These are phyloP conservation scores for Diadophis punctatus DNA, from an alignment of 2,113 vertebrate genomes.

Conservation along the genomic window DNA sequence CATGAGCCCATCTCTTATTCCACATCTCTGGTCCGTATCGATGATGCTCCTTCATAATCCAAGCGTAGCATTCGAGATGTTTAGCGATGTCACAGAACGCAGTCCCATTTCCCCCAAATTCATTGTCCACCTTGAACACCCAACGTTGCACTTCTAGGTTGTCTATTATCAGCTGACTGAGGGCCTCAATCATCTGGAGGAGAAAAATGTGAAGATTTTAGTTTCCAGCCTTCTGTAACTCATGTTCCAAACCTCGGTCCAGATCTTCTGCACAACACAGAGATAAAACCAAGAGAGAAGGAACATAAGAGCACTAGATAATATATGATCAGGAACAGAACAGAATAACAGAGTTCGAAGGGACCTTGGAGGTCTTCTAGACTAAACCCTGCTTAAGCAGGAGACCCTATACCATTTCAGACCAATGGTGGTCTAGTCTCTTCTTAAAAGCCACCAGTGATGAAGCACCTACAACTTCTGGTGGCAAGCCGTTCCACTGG, in stretches of 20 bases:
- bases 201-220: neutral
- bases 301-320: neutral
- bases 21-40: constrained; percentile 58
- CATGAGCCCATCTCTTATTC: constrained; percentile 71
- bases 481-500: neutral
- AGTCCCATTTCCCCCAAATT: constrained; percentile 70
- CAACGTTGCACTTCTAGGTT: constrained; percentile 77
- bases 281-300: neutral
- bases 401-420: neutral
- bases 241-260: neutral
- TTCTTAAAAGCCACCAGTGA: neutral
- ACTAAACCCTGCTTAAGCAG: neutral
- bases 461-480: neutral
- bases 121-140: constrained; percentile 82
- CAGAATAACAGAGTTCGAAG: neutral
- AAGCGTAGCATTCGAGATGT: constrained; percentile 70
- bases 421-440: neutral
- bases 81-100: constrained; percentile 77
- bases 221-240: neutral
- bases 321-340: neutral
- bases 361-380: neutral
- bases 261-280: neutral
- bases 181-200: constrained; percentile 72
- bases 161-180: constrained; percentile 73
- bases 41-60: constrained; percentile 64